Base-by-base conservation (phyloP, 1,140 invertebrate genomes). In the Himalopsyche phryganea region DNA sequence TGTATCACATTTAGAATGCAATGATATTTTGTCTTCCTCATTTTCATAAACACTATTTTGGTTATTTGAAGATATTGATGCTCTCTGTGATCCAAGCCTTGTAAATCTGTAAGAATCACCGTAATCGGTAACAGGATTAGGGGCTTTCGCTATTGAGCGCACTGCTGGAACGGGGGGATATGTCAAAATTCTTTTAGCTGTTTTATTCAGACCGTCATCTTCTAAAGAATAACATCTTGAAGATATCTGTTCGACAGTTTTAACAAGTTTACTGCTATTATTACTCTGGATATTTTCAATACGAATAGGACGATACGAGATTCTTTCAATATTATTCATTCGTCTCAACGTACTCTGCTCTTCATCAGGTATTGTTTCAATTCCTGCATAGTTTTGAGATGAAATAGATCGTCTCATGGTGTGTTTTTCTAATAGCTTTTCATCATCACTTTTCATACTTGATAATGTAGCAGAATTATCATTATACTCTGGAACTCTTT, bases 371-470 rank as follows among this genome's bases (percentile, higher is more conserved):
- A 41, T 40, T 45, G 76, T 74, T 71, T 78, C 76, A 53, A 77
- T 75, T 60, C 75, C 75, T 10, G 72, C 75, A 52, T 77, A 72
- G 67, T 76, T 76, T 68, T 78, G 75, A 54, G 76, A 69, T 36
- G 75, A 76, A 33, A 74, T 28, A 2, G 61, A 64, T 28, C 61
- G 17, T 51, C 61, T 47, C 20, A 64, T 40, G 42, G 15, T 40
- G 58, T 70, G 69, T 58, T 70, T 70, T 62, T 78, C 76, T 50
- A 77, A 54, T 65, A 78, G 68, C 58, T 78, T 78, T 70, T 78
- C 75, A 63, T 78, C 76, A 49, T 78, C 76, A 64, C 75, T 78
- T 66, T 77, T 78, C 66, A 72, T 72, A 66, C 72, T 75, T 38
- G 71, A 71, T 6, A 11, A 1, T 58, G 62, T 67, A 63, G 59